phyloP scores from a whole-genome alignment of 2,888 invertebrate species.

The Diachrysia chrysitis region DNA sequence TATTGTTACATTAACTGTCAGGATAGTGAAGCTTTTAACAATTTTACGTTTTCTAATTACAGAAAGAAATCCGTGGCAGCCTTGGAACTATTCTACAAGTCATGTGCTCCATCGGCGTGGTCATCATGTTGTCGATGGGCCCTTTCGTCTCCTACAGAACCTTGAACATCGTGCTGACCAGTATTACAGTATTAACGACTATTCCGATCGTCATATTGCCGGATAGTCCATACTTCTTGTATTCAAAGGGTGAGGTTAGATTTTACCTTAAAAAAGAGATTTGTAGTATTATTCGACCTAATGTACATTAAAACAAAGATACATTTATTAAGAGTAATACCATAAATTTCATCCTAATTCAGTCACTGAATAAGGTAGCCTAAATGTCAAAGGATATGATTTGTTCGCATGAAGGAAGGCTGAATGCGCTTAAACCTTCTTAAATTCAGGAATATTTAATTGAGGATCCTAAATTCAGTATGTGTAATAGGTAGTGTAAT shows the following conservation, averaged over 20 bases:
- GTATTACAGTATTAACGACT: constrained; percentile 57
- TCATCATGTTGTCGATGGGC: constrained; percentile 75
- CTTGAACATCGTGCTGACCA: constrained; percentile 65
- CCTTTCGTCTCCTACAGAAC: constrained; percentile 73
- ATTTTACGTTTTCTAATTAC: constrained; percentile 21
- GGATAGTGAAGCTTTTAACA: too few relatives aligned
- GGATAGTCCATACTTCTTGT: constrained; percentile 77
- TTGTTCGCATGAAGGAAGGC: too few relatives aligned
- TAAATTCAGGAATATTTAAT: too few relatives aligned
- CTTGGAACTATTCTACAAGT: constrained; percentile 77
- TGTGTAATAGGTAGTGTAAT: too few relatives aligned
- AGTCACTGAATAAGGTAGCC: too few relatives aligned
- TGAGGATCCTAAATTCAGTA: too few relatives aligned
- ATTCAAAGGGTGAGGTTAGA: constrained; percentile 72
- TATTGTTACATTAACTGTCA: too few relatives aligned
- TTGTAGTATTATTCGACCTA: neutral
- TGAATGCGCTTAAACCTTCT: too few relatives aligned
- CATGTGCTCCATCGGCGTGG: constrained; percentile 73
- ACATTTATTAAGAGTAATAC: too few relatives aligned
- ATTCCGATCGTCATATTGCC: constrained; percentile 75
- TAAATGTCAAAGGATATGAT: too few relatives aligned
- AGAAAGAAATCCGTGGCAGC: constrained; percentile 79
- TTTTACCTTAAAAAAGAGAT: neutral
- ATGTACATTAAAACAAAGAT: too few relatives aligned
- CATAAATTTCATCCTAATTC: too few relatives aligned